These are phyloP conservation scores for Gasteruption jaculator DNA, from an alignment of 2,888 invertebrate species.

Conservation along the genomic window DNA sequence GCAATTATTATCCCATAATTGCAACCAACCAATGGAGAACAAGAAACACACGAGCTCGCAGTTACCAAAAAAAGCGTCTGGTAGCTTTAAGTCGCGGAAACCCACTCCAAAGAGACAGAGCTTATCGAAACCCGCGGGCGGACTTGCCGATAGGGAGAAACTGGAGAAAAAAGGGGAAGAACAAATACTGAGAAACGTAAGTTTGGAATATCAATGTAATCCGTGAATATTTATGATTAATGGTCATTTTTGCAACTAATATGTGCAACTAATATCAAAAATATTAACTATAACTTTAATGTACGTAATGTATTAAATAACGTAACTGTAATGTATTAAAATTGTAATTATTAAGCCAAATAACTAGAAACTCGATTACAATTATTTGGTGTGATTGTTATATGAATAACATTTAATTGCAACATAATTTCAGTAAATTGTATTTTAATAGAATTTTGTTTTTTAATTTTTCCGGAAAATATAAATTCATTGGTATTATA, in stretches of 20 bases:
- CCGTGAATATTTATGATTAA: background rate
- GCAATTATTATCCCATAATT: conserved; percentile 42
- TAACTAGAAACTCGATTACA: too few species aligned
- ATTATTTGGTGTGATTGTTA: too few species aligned
- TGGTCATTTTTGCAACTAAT: background rate
- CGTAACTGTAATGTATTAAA: too few species aligned
- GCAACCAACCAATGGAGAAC: conserved; percentile 37
- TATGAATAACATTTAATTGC: background rate
- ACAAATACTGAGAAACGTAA: conserved; percentile 35
- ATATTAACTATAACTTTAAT: too few species aligned
- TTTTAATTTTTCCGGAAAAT: conserved; percentile 2
- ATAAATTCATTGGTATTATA: conserved; percentile 2
- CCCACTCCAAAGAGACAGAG: conserved; percentile 46
- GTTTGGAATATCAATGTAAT: conserved; percentile 14
- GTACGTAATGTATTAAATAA: too few species aligned
- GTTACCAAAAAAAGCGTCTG: conserved; percentile 45
- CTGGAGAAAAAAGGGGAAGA: conserved; percentile 36
- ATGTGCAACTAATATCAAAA: too few species aligned
- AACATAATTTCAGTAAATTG: conserved; percentile 22
- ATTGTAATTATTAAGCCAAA: too few species aligned
- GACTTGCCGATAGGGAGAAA: conserved; percentile 41
- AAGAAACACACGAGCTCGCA: conserved; percentile 42
- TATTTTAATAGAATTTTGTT: conserved; percentile 31
- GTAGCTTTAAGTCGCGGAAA: conserved; percentile 45
- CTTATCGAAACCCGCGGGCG: conserved; percentile 33